Evolutionary conservation across 2,113 vertebrate species (phyloP).

Genomic region (Scomber colias): DNA sequence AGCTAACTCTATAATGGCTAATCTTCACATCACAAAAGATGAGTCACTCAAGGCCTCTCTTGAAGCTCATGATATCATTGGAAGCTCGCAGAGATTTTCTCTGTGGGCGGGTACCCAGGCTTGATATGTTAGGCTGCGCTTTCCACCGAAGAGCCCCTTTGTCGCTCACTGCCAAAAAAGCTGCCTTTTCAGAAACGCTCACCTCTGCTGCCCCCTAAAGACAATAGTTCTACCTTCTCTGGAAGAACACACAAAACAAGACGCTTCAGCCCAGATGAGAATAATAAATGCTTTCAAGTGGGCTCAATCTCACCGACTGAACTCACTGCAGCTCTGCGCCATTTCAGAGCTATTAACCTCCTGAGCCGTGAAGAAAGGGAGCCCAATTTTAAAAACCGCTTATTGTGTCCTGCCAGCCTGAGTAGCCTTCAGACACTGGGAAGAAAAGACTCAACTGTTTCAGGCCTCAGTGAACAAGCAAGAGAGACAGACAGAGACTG

Average conservation of each 20-base stretch:
- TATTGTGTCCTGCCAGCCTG: constrained; percentile 81
- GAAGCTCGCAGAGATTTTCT: constrained; percentile 64
- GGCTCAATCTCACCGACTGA: constrained; percentile 74
- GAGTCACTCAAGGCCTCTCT: constrained; percentile 72
- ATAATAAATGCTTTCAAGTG: constrained; percentile 83
- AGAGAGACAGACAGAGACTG: constrained; percentile 72
- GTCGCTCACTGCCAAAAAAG: constrained; percentile 72
- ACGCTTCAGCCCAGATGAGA: constrained; percentile 74
- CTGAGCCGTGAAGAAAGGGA: constrained; percentile 77
- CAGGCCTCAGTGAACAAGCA: constrained; percentile 75
- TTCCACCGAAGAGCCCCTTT: constrained; percentile 62
- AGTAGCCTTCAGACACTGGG: constrained; percentile 78
- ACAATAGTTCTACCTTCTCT: constrained; percentile 79
- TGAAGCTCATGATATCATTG: constrained; percentile 75
- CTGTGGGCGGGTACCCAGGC: constrained; percentile 53
- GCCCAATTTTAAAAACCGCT: constrained; percentile 81
- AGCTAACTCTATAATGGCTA: constrained; percentile 59
- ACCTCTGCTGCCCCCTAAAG: constrained; percentile 86
- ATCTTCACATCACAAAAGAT: constrained; percentile 75
- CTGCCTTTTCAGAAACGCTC: constrained; percentile 74
- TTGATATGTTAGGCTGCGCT: constrained; percentile 27
- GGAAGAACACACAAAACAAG: constrained; percentile 74
- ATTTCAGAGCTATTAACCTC: constrained; percentile 83
- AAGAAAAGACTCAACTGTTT: constrained; percentile 80
- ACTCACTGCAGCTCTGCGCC: constrained; percentile 69